Evolutionary conservation across 2,888 invertebrate genomes (phyloP).

Genomic region (Eilema sororculum): DNA sequence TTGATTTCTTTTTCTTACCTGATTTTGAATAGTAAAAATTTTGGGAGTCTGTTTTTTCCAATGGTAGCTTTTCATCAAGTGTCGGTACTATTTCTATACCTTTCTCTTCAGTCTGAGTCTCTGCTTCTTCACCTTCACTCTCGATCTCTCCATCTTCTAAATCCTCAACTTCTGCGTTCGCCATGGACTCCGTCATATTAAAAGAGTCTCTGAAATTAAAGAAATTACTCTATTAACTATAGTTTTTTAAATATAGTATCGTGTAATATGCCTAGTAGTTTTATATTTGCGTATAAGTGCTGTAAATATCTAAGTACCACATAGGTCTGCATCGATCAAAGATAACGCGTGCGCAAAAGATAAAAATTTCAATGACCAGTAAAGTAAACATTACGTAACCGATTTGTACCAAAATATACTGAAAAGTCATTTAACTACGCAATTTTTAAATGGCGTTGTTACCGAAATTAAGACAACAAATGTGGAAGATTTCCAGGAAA

Average conservation of each 20-base stretch:
- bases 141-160: constrained; percentile 96
- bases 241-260: neutral
- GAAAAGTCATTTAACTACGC: neutral
- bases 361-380: neutral
- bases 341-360: neutral
- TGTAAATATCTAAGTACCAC: neutral
- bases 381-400: neutral
- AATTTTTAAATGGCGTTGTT: neutral
- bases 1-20: constrained; percentile 85
- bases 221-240: constrained; percentile 19
- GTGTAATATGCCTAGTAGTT: neutral
- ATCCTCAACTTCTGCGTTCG: constrained; percentile 83
- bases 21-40: constrained; percentile 75
- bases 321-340: neutral
- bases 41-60: constrained; percentile 69
- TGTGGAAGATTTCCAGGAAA: neutral
- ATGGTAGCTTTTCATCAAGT: constrained; percentile 50
- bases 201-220: constrained; percentile 73
- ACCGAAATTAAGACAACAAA: too few relatives aligned
- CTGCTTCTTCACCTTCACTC: constrained; percentile 84
- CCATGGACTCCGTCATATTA: constrained; percentile 71
- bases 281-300: neutral
- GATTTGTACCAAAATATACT: neutral
- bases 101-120: constrained; percentile 61
- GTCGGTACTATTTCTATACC: constrained; percentile 55